A percentile compares a stretch with the other conserved stretches of the same genome.
phyloP scores from a whole-genome alignment of 1,140 invertebrate genomes.

The Sycobia sp. region DNA sequence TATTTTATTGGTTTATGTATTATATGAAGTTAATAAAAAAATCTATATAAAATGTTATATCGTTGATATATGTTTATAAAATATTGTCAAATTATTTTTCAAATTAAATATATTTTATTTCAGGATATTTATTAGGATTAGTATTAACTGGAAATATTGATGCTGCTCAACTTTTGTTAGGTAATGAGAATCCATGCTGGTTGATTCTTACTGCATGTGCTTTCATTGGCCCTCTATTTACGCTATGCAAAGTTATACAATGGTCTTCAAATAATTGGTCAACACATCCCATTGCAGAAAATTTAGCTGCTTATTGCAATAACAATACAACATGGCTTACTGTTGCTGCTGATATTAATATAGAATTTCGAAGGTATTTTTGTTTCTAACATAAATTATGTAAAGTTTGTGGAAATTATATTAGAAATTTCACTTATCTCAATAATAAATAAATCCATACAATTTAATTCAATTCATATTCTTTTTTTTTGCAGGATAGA shows the following conservation, averaged over 20 bases:
- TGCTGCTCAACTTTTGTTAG: conserved; percentile 52
- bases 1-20: too few relatives aligned
- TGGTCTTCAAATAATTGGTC: conserved; percentile 75
- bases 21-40: neutral
- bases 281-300: conserved; percentile 76
- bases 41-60: neutral
- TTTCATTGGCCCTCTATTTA: conserved; percentile 53
- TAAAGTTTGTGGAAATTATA: neutral
- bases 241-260: conserved; percentile 58
- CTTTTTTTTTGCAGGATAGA: conserved; percentile 68
- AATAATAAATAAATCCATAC: conserved; percentile 13
- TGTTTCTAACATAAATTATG: neutral
- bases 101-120: too few relatives aligned
- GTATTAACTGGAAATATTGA: conserved; percentile 60
- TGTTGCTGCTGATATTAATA: conserved; percentile 76
- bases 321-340: conserved; percentile 68
- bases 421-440: neutral
- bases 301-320: conserved; percentile 69
- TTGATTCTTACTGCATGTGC: conserved; percentile 50
- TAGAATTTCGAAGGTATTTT: conserved; percentile 74
- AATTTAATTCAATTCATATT: conserved; percentile 30
- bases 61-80: too few relatives aligned
- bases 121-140: conserved; percentile 69
- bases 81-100: too few relatives aligned
- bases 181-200: conserved; percentile 54